phyloP scores from a whole-genome alignment of 2,888 invertebrate genomes.

The Julus scandinavius region DNA sequence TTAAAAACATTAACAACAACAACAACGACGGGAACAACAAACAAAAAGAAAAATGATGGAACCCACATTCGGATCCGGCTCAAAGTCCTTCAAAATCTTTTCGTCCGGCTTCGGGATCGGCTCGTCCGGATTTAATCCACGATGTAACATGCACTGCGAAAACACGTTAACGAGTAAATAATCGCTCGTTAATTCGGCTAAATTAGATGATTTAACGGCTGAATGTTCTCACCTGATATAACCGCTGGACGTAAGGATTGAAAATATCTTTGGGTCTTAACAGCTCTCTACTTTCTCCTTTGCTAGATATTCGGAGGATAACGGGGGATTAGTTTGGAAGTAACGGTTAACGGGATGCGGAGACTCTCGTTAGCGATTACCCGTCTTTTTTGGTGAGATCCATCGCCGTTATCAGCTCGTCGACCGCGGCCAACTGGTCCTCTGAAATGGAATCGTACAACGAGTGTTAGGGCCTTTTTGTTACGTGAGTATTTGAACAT shows the following conservation, averaged over 20 bases:
- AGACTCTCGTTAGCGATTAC: slow-evolving; percentile 60
- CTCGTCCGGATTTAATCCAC: slow-evolving; percentile 73
- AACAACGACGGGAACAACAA: too few species aligned
- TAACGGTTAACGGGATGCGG: too few species aligned
- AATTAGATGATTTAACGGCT: too few species aligned
- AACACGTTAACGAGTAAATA: too few species aligned
- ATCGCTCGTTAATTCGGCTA: too few species aligned
- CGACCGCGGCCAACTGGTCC: slow-evolving; percentile 73
- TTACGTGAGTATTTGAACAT: too few species aligned
- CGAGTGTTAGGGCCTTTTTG: too few species aligned
- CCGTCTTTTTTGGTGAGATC: slow-evolving; percentile 70
- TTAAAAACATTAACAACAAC: too few species aligned
- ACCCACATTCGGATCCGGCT: slow-evolving; percentile 54
- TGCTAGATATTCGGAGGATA: too few species aligned
- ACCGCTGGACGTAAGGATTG: slow-evolving; percentile 70
- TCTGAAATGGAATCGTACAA: too few species aligned
- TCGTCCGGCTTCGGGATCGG: slow-evolving; percentile 70
- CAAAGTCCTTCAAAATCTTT: neutral
- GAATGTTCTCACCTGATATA: slow-evolving; percentile 64
- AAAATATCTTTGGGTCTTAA: slow-evolving; percentile 68
- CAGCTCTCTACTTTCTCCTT: slow-evolving; percentile 61
- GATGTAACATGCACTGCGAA: slow-evolving; percentile 71
- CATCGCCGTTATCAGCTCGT: slow-evolving; percentile 75
- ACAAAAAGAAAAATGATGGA: slow-evolving; percentile 50
- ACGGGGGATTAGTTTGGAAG: too few species aligned